Percentiles rank a stretch among this genome's conserved stretches.
Conservation (phyloP, 2,888 invertebrate genomes). For the Cheilosia pagana region DNA sequence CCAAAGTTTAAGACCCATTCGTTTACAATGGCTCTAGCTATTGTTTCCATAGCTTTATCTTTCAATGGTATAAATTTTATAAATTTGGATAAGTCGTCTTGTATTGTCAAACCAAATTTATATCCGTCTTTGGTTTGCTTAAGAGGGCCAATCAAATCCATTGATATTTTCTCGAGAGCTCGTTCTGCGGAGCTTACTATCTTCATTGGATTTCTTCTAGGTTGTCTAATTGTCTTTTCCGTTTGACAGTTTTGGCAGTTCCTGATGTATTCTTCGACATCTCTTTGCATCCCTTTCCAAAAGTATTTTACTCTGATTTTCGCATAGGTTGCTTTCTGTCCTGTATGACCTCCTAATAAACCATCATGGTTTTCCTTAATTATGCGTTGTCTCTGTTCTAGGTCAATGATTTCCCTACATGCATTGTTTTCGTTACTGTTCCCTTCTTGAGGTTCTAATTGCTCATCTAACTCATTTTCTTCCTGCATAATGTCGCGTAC, state of each 20-base stretch:
- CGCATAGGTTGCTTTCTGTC: conserved; percentile 48
- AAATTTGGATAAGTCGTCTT: background rate
- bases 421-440: conserved; percentile 14
- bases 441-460: conserved; percentile 9
- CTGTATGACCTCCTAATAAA: conserved; percentile 43
- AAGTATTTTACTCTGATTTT: conserved; percentile 23
- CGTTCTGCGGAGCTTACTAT: conserved; percentile 39
- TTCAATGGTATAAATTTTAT: conserved; percentile 6
- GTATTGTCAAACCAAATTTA: conserved; percentile 25
- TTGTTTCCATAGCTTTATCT: background rate
- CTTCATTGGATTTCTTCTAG: conserved; percentile 36
- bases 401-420: conserved; percentile 6
- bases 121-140: conserved; percentile 32
- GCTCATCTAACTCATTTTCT: conserved; percentile 10
- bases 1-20: conserved; percentile 25
- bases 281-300: conserved; percentile 32
- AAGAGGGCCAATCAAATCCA: conserved; percentile 47
- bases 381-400: conserved; percentile 34
- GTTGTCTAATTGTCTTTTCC: conserved; percentile 27
- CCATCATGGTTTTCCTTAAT: conserved; percentile 52
- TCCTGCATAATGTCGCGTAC: background rate
- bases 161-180: conserved; percentile 41
- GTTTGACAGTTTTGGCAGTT: conserved; percentile 29
- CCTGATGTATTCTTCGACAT: conserved; percentile 30
- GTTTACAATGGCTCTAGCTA: background rate